phyloP scores from a whole-genome alignment of 2,113 vertebrate genomes.

The Aspiorhynchus laticeps region DNA sequence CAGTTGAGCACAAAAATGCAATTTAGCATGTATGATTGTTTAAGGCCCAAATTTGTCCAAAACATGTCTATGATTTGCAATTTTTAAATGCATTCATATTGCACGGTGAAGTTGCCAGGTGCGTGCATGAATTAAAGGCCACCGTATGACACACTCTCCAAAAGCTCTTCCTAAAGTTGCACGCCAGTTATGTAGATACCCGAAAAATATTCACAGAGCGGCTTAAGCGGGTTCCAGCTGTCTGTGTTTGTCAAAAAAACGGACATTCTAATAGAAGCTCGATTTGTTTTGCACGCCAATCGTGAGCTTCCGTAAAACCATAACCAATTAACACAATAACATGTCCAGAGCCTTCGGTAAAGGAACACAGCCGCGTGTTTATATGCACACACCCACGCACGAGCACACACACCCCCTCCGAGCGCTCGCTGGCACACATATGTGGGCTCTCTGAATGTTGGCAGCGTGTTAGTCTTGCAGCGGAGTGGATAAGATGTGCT shows the following conservation, averaged over 20 bases:
- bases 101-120: neutral
- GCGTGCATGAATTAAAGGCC: too few relatives aligned
- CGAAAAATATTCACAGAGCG: neutral
- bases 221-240: neutral
- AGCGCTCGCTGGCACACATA: slow-evolving; percentile 34
- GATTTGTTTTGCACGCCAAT: slow-evolving; percentile 9
- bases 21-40: neutral
- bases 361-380: neutral
- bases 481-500: slow-evolving; percentile 40
- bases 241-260: neutral
- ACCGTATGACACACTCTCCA: neutral
- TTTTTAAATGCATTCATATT: neutral
- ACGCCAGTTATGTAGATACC: neutral
- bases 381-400: slow-evolving; percentile 28
- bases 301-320: neutral
- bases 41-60: neutral
- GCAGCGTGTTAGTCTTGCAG: slow-evolving; percentile 44
- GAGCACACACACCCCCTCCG: slow-evolving; percentile 12
- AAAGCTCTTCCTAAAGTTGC: neutral
- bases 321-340: slow-evolving; percentile 16
- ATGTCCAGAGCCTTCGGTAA: slow-evolving; percentile 16
- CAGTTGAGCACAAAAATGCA: neutral
- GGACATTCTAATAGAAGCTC: neutral
- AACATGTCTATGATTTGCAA: neutral
- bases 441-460: slow-evolving; percentile 34